Evolutionary conservation across 1,140 invertebrate species (phyloP).

Genomic region (Drosophila ercepeae): DNA sequence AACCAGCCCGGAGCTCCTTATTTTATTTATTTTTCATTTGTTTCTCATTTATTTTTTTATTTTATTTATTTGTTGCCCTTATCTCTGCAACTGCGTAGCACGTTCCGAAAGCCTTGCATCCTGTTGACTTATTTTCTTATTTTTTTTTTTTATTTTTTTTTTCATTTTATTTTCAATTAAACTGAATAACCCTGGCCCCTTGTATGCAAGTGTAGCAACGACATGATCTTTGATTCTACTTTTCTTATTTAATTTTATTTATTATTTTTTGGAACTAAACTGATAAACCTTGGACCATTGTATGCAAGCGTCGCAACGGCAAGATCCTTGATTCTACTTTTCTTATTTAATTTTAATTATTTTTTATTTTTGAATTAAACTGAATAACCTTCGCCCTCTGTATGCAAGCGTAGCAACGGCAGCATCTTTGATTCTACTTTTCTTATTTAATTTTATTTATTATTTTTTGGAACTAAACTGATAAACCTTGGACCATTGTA

Average conservation of each 20-base stretch:
- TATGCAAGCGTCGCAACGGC: no score
- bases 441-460: no score
- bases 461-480: no score
- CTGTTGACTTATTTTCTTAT: background rate
- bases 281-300: no score
- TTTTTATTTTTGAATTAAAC: background rate
- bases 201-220: no score
- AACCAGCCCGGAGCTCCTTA: background rate
- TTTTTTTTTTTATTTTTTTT: background rate
- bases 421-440: no score
- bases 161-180: background rate
- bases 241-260: background rate
- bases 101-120: background rate
- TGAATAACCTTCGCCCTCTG: no score
- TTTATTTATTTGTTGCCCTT: background rate
- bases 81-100: background rate
- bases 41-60: background rate
- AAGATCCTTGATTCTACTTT: no score
- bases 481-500: no score
- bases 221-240: no score
- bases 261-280: no score
- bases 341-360: background rate
- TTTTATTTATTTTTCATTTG: background rate
- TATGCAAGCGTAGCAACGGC: no score
- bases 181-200: background rate